These are phyloP conservation scores for Dastarcus helophoroides DNA, from an alignment of 2,888 invertebrate genomes.

Conservation along the genomic window DNA sequence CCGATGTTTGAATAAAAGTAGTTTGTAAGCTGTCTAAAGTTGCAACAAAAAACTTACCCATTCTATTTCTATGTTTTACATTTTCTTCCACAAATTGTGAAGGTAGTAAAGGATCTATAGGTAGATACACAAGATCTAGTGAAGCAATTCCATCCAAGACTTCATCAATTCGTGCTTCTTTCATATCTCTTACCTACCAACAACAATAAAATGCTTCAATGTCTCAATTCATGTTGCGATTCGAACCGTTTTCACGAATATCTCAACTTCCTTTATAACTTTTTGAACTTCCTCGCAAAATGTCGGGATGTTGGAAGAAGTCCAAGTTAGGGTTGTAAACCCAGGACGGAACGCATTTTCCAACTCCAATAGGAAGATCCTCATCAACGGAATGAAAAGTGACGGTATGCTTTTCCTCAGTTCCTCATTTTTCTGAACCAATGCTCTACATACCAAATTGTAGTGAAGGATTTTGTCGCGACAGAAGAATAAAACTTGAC, in stretches of 20 bases:
- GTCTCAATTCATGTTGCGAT: too few species aligned
- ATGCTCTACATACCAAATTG: slow-evolving; percentile 47
- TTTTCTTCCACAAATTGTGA: slow-evolving; percentile 51
- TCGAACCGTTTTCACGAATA: slow-evolving; percentile 56
- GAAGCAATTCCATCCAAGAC: slow-evolving; percentile 52
- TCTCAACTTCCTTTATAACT: slow-evolving; percentile 50
- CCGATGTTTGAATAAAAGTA: neutral
- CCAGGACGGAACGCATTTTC: slow-evolving; percentile 65
- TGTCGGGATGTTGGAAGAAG: slow-evolving; percentile 59
- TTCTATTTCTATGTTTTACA: slow-evolving; percentile 42
- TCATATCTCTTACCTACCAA: slow-evolving; percentile 60
- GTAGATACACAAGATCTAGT: slow-evolving; percentile 50
- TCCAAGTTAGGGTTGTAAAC: slow-evolving; percentile 69
- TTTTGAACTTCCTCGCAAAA: slow-evolving; percentile 47
- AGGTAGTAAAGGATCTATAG: slow-evolving; percentile 50
- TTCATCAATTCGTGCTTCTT: slow-evolving; percentile 60
- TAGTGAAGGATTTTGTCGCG: slow-evolving; percentile 55
- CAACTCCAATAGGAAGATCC: slow-evolving; percentile 53
- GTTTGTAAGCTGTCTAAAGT: neutral
- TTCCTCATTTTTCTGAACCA: slow-evolving; percentile 52
- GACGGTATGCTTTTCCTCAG: slow-evolving; percentile 50
- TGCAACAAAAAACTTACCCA: slow-evolving; percentile 33
- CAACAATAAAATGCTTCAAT: slow-evolving; percentile 6
- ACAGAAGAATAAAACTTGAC: slow-evolving; percentile 62
- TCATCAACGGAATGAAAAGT: slow-evolving; percentile 58